Evolutionary conservation across 2,797 vertebrate genomes (phyloP), one percentile per base, ranked within the genome.

Genomic region (Melanotaenia trifasciata): DNA sequence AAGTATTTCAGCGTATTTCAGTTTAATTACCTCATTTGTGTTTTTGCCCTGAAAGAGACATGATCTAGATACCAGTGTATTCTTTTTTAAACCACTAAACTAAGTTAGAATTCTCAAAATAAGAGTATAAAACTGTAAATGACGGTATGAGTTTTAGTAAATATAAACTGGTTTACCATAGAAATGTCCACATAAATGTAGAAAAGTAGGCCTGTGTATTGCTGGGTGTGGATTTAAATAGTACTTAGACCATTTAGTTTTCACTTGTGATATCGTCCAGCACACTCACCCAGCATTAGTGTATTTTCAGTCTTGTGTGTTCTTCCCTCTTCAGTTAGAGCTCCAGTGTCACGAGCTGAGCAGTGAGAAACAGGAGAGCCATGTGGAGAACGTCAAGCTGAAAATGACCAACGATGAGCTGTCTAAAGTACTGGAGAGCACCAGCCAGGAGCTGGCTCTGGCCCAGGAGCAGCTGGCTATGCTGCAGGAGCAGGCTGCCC

Each of bases 381-480:
- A 92, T 68, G 91, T 93, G 43, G 96, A 98, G 90, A 99, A 99
- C n/a, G 88, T 94, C 58, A 97, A 96, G 84, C 94, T 99, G 78
- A 97, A 95, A 74, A 78, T 92, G 78, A 96, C 94, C 62, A 98
- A 98, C 58, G 93, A 96, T 64, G 97, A 98, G 81, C 93, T 99
- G 81, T 92, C 93, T 54, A 81, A 62, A 7, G 96, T 96, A 1
- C 90, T 99, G 84, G 95, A 96, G 59, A 90, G 76, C 84, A 96
- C 94, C 4, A 92, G 93, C 47, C 92, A 89, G 2, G 96, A 98
- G 67, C 94, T 99, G n/a, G 58, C 78, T 3, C 77, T 94, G 3
- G 93, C 97, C 22, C 97, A 97, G 85, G 94, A 95, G 4, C 96
- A 98, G 91, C 88, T 99, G 83, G 83, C 92, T 18, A 67, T 93